phyloP scores from a whole-genome alignment of 2,797 vertebrate genomes.

The Spatula versicolor region DNA sequence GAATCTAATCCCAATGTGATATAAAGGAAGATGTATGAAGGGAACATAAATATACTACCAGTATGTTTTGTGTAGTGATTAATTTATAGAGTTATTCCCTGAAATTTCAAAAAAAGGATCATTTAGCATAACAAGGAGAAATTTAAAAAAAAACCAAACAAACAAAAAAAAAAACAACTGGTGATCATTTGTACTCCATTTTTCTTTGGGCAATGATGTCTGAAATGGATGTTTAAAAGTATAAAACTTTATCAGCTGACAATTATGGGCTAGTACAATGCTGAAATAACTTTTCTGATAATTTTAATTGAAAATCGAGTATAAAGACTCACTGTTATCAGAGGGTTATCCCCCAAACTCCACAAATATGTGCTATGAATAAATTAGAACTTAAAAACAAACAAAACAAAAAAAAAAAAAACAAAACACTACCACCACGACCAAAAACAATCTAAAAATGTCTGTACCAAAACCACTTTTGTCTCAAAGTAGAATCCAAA shows the following conservation, averaged over 20 bases:
- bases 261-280: neutral
- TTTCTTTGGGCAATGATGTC: neutral
- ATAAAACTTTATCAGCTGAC: neutral
- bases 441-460: no score
- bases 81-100: neutral
- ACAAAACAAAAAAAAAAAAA: no score
- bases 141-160: no score
- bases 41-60: neutral
- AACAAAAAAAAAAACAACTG: no score
- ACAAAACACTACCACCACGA: no score
- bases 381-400: neutral
- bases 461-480: neutral
- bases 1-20: neutral
- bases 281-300: neutral
- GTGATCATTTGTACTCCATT: neutral
- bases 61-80: neutral
- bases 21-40: neutral
- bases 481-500: neutral
- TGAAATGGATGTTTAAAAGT: neutral
- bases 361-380: neutral
- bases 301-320: neutral
- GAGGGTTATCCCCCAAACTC: neutral
- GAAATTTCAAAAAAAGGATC: neutral
- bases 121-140: neutral
- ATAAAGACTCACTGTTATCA: neutral